Evolutionary conservation across 2,797 vertebrate species (phyloP).

Genomic region (Macrochelys suwanniensis): DNA sequence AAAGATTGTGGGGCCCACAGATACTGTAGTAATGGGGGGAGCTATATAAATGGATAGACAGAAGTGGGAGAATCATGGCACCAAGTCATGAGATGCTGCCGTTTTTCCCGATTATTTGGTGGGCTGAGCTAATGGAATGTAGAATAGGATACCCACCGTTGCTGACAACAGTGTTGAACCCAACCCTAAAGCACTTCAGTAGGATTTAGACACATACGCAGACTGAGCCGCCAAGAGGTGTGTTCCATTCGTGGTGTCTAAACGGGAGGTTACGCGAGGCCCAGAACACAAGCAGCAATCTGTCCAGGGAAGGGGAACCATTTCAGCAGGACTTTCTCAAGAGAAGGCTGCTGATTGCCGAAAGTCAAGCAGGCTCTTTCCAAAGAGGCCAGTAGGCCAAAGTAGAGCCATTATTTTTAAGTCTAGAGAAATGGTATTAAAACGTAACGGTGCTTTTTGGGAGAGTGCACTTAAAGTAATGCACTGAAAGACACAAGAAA

Average conservation of each 20-base stretch:
- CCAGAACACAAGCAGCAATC: background rate
- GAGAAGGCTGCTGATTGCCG: background rate
- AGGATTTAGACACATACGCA: background rate
- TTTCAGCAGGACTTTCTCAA: background rate
- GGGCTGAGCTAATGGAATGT: background rate
- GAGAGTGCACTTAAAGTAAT: background rate
- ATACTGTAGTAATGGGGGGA: background rate
- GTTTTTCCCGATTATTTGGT: background rate
- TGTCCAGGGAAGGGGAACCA: fast-evolving
- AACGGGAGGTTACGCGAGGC: background rate
- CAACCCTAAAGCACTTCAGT: background rate
- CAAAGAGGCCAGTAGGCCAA: background rate
- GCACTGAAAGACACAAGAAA: background rate
- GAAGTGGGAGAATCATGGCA: background rate
- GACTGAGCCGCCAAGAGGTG: background rate
- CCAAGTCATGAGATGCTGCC: background rate
- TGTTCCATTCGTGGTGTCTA: background rate
- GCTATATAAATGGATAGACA: background rate
- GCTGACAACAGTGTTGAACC: background rate
- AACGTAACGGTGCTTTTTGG: conserved; percentile 2
- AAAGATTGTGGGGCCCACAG: background rate
- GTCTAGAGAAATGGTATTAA: background rate
- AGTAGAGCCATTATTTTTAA: background rate
- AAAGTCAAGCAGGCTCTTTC: background rate
- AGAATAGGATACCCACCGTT: background rate